Conservation (phyloP, 2,797 vertebrate genomes). For the Hyperoplus lanceolatus region DNA sequence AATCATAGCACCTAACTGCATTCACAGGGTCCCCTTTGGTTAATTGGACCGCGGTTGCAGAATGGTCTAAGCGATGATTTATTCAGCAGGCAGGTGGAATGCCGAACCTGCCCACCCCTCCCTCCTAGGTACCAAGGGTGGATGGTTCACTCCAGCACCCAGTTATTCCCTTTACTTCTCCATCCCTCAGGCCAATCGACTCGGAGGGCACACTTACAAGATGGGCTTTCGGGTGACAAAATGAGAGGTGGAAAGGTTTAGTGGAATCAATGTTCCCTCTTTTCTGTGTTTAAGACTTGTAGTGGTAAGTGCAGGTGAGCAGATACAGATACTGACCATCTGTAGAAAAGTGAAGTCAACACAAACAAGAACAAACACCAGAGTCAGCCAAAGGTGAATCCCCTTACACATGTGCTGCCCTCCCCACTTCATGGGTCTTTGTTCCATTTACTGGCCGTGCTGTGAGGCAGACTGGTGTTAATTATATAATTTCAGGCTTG, state of each 20-base stretch:
- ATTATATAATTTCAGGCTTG: constrained; percentile 58
- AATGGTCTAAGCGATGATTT: constrained; percentile 79
- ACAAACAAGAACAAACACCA: constrained; percentile 55
- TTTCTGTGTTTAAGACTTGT: constrained; percentile 40
- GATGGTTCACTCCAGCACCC: constrained; percentile 66
- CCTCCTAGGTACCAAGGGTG: constrained; percentile 65
- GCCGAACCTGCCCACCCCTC: constrained; percentile 10
- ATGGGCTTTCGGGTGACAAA: constrained; percentile 52
- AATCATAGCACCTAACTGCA: constrained; percentile 77
- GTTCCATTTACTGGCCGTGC: constrained; percentile 60
- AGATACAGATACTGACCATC: constrained; percentile 55
- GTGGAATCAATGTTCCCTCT: constrained; percentile 53
- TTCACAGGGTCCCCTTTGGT: constrained; percentile 76
- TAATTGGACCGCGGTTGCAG: constrained; percentile 83
- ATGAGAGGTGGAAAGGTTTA: constrained; percentile 49
- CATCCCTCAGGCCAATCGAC: constrained; percentile 72
- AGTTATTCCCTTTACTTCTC: constrained; percentile 47
- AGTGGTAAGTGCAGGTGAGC: constrained; percentile 21
- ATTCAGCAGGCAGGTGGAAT: constrained; percentile 76
- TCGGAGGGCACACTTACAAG: constrained; percentile 66
- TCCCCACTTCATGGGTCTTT: constrained; percentile 47
- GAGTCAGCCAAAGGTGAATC: constrained; percentile 52
- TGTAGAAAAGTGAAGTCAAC: constrained; percentile 62
- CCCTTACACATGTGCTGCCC: constrained; percentile 43
- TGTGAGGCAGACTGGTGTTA: constrained; percentile 39